Conservation (phyloP, 2,888 invertebrate genomes). For the Tolmerus cingulatus region DNA sequence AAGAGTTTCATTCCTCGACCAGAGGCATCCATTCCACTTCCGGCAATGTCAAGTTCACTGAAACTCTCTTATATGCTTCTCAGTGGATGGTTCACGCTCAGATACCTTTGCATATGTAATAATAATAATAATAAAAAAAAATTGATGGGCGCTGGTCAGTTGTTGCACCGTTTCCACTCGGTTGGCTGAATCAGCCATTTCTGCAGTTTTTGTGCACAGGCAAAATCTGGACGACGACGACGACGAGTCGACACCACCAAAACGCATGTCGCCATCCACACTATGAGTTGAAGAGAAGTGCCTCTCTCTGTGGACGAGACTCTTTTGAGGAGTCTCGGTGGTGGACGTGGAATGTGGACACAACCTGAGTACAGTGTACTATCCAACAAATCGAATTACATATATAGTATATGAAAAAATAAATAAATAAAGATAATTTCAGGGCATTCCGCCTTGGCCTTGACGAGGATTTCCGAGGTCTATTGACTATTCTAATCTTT, state of each 20-base stretch:
- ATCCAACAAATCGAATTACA: background rate
- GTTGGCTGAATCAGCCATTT: background rate
- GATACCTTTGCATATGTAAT: background rate
- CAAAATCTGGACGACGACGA: background rate
- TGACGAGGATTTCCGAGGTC: background rate
- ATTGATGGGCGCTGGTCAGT: background rate
- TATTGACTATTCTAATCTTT: background rate
- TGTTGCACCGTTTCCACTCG: background rate
- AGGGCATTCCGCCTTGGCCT: background rate
- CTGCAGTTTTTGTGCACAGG: background rate
- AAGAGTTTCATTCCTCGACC: background rate
- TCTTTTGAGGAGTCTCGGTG: background rate
- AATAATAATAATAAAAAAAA: background rate
- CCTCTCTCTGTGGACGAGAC: background rate
- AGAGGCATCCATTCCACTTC: background rate
- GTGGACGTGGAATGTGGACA: background rate
- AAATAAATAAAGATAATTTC: background rate
- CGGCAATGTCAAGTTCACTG: conserved; percentile 24
- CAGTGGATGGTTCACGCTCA: background rate
- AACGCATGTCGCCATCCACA: background rate
- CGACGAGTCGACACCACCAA: background rate
- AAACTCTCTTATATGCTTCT: background rate
- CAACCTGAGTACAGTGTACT: background rate
- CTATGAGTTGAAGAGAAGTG: background rate
- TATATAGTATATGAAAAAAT: background rate